Conservation (phyloP, 2,113 vertebrate species). For the Bufo bufo region DNA sequence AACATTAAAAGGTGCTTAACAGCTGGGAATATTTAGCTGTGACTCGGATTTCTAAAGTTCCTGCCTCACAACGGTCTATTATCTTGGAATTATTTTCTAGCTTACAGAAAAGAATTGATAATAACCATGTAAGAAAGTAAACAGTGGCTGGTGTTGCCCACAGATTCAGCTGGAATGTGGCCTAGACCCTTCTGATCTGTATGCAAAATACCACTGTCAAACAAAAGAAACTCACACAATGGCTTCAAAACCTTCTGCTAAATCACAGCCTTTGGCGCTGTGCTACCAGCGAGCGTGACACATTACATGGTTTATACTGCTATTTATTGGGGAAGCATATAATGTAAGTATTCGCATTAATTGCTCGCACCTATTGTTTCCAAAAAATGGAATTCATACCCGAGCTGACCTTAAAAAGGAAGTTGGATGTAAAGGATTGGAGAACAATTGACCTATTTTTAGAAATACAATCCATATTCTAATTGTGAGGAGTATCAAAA, state of each 20-base stretch:
- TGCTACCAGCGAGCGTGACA: not conserved
- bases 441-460: too few species aligned
- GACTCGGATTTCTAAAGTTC: slow-evolving; percentile 20
- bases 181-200: not conserved
- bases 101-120: slow-evolving; percentile 19
- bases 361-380: not conserved
- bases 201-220: not conserved
- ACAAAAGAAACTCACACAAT: not conserved
- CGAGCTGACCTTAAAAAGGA: not conserved
- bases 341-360: not conserved
- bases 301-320: not conserved
- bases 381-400: not conserved
- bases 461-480: too few species aligned
- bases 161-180: slow-evolving; percentile 11
- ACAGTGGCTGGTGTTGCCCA: not conserved
- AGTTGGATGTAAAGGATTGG: not conserved
- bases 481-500: too few species aligned
- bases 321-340: not conserved
- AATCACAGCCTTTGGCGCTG: slow-evolving; percentile 8
- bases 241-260: not conserved
- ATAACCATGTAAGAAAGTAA: slow-evolving; percentile 15
- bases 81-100: slow-evolving; percentile 34
- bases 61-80: not conserved
- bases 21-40: slow-evolving; percentile 47
- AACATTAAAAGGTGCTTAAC: slow-evolving; percentile 45